Percentiles rank a stretch among this genome's conserved stretches.
These are phyloP conservation scores for Drosophila barbarae DNA, from an alignment of 2,888 invertebrate genomes.

Conservation along the genomic window DNA sequence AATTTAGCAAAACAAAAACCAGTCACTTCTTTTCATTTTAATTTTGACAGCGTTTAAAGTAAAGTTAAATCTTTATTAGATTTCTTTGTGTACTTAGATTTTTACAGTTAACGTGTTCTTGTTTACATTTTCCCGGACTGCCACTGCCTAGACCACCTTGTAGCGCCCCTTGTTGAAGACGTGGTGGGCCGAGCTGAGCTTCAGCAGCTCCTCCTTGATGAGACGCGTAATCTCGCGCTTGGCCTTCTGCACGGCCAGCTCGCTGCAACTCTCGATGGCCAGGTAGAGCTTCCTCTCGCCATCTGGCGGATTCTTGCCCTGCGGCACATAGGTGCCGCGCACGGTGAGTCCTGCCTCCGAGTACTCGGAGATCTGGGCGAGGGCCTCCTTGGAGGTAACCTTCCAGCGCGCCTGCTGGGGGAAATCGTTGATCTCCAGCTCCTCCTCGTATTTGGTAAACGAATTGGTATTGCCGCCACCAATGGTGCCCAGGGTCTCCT, in stretches of 20 bases:
- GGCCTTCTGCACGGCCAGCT: conserved; percentile 96
- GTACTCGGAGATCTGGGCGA: conserved; percentile 98
- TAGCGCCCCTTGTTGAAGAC: conserved; percentile 95
- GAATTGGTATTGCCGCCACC: conserved; percentile 82
- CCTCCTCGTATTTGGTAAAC: conserved; percentile 97
- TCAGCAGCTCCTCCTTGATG: conserved; percentile 98
- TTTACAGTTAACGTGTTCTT: neutral
- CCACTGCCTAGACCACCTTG: conserved; percentile 88
- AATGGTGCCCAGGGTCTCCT: conserved; percentile 82
- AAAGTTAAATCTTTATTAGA: conserved; percentile 5
- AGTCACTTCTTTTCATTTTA: neutral
- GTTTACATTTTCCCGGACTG: no score
- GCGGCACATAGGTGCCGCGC: conserved; percentile 95
- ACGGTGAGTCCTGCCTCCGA: conserved; percentile 99
- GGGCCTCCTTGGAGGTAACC: conserved; percentile 98
- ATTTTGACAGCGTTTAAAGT: neutral
- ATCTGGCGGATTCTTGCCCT: conserved; percentile 93
- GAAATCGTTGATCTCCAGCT: conserved; percentile 99
- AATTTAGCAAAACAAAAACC: neutral
- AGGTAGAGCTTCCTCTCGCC: conserved; percentile 97
- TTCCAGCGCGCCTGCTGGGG: conserved; percentile 99
- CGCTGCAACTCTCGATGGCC: conserved; percentile 99
- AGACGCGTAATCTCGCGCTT: conserved; percentile 98
- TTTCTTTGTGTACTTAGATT: neutral
- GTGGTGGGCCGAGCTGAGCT: conserved; percentile 92